A percentile compares a stretch with the other conserved stretches of the same genome.
phyloP scores from a whole-genome alignment of 2,113 vertebrate genomes.

The Urocolius indicus region DNA sequence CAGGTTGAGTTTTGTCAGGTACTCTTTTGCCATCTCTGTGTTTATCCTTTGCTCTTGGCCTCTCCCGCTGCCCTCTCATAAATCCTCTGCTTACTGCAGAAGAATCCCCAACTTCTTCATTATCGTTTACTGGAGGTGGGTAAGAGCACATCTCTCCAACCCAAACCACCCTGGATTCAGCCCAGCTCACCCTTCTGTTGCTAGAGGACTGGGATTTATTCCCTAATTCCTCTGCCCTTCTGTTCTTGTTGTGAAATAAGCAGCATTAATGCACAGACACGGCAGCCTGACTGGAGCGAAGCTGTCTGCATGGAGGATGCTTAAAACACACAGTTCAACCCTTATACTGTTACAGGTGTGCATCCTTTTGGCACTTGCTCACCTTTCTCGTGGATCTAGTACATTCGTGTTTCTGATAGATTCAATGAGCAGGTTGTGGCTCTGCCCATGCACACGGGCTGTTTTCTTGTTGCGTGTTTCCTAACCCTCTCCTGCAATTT shows the following conservation, averaged over 20 bases:
- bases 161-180: constrained; percentile 2
- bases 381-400: background rate
- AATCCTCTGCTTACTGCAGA: constrained; percentile 50
- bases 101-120: constrained; percentile 47
- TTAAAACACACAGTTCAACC: background rate
- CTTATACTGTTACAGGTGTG: background rate
- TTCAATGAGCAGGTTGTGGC: background rate
- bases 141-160: background rate
- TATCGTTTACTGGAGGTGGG: constrained; percentile 37
- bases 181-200: constrained; percentile 7
- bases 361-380: background rate
- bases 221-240: constrained; percentile 30
- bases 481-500: background rate
- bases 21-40: constrained; percentile 57
- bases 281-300: background rate
- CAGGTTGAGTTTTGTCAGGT: constrained; percentile 55
- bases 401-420: background rate
- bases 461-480: background rate
- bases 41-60: constrained; percentile 64
- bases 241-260: constrained; percentile 24
- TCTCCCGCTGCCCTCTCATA: constrained; percentile 60
- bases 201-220: constrained; percentile 30
- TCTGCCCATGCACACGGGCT: background rate
- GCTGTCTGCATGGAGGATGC: background rate
- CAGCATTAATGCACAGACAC: constrained; percentile 9